Conservation (phyloP, 2,113 vertebrate species). For the Glaucomys volans region DNA sequence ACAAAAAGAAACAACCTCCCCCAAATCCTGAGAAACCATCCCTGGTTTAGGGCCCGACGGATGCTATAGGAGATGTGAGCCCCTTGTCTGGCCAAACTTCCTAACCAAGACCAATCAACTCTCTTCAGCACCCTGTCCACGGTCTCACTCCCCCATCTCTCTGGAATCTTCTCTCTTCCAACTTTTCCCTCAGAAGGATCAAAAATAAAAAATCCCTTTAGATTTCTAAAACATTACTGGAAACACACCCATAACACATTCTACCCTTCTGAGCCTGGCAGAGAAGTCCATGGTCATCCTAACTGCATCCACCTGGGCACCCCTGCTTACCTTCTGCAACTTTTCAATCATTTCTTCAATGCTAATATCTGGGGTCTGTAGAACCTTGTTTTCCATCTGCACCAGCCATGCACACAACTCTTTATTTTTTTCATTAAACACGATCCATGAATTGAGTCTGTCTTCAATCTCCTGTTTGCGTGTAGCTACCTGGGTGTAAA, state of each 20-base stretch:
- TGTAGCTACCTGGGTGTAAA: slow-evolving; percentile 90
- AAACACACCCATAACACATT: neutral
- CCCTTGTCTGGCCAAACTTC: neutral
- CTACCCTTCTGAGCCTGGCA: neutral
- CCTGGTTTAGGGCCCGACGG: neutral
- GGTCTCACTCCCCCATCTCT: neutral
- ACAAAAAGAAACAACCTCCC: no score
- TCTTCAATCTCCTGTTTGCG: slow-evolving; percentile 94
- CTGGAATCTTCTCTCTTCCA: neutral
- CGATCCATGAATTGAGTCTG: slow-evolving; percentile 93
- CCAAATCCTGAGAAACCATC: neutral
- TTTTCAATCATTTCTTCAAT: slow-evolving; percentile 98
- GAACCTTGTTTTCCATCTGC: slow-evolving; percentile 95
- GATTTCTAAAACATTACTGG: neutral
- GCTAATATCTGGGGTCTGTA: slow-evolving; percentile 92
- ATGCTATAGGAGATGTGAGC: neutral
- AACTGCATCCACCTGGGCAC: fast-evolving
- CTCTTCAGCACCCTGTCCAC: no score
- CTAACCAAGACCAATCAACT: neutral
- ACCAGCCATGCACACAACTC: slow-evolving; percentile 96
- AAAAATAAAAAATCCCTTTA: neutral
- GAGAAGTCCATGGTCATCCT: fast-evolving
- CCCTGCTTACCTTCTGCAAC: slow-evolving; percentile 93
- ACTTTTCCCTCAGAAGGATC: neutral
- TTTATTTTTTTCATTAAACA: slow-evolving; percentile 96